Evolutionary conservation across 2,113 vertebrate genomes (phyloP).

Genomic region (Nibea coibor): DNA sequence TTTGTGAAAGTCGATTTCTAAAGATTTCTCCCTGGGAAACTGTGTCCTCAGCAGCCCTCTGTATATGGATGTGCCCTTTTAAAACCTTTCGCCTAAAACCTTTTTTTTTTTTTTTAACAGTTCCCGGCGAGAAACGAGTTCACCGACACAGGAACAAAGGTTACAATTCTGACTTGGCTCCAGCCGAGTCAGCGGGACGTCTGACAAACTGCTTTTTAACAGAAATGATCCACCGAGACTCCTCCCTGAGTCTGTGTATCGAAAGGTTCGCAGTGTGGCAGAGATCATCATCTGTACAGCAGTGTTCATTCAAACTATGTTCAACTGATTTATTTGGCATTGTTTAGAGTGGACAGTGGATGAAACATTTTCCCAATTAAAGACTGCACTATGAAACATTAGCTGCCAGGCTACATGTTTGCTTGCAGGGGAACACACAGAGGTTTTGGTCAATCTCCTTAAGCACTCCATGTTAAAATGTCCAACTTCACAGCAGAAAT

Average conservation of each 20-base stretch:
- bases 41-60: not conserved
- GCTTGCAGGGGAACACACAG: not conserved
- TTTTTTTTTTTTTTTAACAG: not conserved
- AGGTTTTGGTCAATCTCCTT: not conserved
- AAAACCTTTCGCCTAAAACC: not conserved
- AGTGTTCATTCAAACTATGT: not conserved
- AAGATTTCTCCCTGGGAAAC: not conserved
- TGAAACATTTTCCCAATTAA: conserved; percentile 32
- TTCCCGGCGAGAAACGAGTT: not conserved
- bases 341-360: not conserved
- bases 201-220: conserved; percentile 3
- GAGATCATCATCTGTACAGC: not conserved
- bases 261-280: not conserved
- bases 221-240: not conserved
- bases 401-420: conserved; percentile 11
- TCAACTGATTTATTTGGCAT: not conserved
- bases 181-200: conserved; percentile 8
- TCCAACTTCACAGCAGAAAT: too few relatives aligned
- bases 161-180: not conserved
- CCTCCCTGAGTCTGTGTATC: not conserved
- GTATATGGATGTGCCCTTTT: conserved; percentile 5
- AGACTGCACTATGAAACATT: conserved; percentile 12
- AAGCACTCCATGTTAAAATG: too few relatives aligned
- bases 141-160: conserved; percentile 6
- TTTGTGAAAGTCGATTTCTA: not conserved